Evolutionary conservation across 2,888 invertebrate species (phyloP).

Genomic region (Stegophylla sp.): DNA sequence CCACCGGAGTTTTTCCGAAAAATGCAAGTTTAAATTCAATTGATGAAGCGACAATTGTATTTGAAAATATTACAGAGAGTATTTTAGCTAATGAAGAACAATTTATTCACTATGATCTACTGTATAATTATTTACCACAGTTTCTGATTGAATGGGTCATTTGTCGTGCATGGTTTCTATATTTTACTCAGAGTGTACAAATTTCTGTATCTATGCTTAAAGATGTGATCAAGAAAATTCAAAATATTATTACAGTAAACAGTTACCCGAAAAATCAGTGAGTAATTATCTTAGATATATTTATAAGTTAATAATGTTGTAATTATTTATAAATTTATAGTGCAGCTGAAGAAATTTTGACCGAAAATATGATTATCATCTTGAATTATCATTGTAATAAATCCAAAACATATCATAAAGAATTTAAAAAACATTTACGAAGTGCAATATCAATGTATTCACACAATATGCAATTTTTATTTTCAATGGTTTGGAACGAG

Average conservation of each 20-base stretch:
- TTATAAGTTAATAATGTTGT: not conserved
- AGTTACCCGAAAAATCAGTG: constrained; percentile 39
- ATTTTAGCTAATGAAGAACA: constrained; percentile 55
- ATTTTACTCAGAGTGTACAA: constrained; percentile 65
- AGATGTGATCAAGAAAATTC: constrained; percentile 35
- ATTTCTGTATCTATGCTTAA: constrained; percentile 64
- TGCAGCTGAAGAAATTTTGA: constrained; percentile 64
- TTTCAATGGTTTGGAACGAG: constrained; percentile 67
- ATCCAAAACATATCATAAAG: constrained; percentile 59
- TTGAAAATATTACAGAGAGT: constrained; percentile 51
- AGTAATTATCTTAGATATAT: constrained; percentile 1
- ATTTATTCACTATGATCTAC: constrained; percentile 54
- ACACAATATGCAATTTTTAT: constrained; percentile 70
- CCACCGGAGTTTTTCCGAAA: constrained; percentile 51
- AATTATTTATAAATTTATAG: constrained; percentile 7
- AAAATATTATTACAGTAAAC: constrained; percentile 37
- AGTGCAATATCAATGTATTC: constrained; percentile 68
- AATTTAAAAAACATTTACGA: constrained; percentile 64
- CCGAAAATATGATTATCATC: constrained; percentile 65
- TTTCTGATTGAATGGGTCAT: constrained; percentile 68
- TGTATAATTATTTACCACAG: constrained; percentile 67
- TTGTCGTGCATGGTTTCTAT: constrained; percentile 69
- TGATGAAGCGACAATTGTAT: constrained; percentile 64
- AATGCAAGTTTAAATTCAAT: constrained; percentile 63
- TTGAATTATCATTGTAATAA: constrained; percentile 63